A percentile compares a stretch with the other conserved stretches of the same genome.
Conservation (phyloP, 1,140 invertebrate species). For the Pseudoatta argentina region DNA sequence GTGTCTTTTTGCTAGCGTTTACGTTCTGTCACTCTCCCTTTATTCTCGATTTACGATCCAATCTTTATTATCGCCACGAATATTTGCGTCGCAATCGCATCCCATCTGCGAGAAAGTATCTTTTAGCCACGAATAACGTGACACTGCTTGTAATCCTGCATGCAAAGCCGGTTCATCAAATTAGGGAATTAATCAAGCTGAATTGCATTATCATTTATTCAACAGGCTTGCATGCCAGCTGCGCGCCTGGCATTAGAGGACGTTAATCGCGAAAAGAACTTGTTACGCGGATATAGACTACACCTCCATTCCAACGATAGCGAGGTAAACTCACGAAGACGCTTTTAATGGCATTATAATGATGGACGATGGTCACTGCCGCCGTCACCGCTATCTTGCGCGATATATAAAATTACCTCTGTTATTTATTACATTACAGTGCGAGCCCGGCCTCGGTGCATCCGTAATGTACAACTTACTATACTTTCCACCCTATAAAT, state of each 20-base stretch:
- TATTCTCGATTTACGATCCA: not conserved
- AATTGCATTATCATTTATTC: constrained; percentile 48
- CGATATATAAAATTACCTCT: constrained; percentile 27
- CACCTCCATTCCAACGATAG: constrained; percentile 98
- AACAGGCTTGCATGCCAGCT: constrained; percentile 95
- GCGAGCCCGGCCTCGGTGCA: constrained; percentile 98
- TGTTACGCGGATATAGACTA: constrained; percentile 96
- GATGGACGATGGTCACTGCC: not conserved
- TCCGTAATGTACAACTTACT: constrained; percentile 99
- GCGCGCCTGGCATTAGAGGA: constrained; percentile 98
- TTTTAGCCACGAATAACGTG: not conserved
- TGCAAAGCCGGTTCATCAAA: constrained; percentile 37
- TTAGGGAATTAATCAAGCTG: constrained; percentile 40
- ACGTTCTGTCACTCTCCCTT: not conserved
- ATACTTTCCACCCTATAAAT: constrained; percentile 98
- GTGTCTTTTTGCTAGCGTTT: not conserved
- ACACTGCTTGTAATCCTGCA: not conserved
- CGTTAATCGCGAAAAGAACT: constrained; percentile 95
- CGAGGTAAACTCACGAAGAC: constrained; percentile 90
- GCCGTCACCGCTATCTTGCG: not conserved
- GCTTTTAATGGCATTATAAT: constrained; percentile 1
- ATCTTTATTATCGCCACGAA: not conserved
- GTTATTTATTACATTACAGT: constrained; percentile 88
- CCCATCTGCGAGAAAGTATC: not conserved
- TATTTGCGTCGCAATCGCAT: not conserved